These are phyloP conservation scores for Marmota flaviventris DNA, from an alignment of 2,113 vertebrate genomes.

Conservation along the genomic window DNA sequence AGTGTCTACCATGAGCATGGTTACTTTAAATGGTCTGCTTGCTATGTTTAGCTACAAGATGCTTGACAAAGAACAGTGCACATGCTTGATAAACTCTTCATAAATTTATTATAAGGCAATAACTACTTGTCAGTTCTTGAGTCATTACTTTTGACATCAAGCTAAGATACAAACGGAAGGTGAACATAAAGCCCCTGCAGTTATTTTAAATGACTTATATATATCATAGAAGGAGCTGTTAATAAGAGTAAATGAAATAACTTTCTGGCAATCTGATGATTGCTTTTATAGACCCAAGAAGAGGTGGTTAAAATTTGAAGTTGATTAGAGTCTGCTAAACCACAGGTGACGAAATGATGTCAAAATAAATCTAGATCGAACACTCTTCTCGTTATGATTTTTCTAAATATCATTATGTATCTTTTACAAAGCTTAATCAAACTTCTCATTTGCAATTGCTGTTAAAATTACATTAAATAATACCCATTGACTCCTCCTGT, in stretches of 20 bases:
- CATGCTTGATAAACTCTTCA: conserved; percentile 73
- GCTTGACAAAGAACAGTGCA: conserved; percentile 78
- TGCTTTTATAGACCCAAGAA: conserved; percentile 66
- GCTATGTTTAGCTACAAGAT: conserved; percentile 78
- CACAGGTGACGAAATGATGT: conserved; percentile 46
- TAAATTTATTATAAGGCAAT: conserved; percentile 83
- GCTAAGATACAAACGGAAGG: conserved; percentile 74
- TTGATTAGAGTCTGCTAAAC: conserved; percentile 60
- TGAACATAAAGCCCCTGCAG: conserved; percentile 70
- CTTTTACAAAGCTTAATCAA: conserved; percentile 48
- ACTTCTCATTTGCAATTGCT: conserved; percentile 60
- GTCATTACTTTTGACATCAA: conserved; percentile 76
- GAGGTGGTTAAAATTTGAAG: conserved; percentile 70
- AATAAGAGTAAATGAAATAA: conserved; percentile 77
- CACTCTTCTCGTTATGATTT: conserved; percentile 30
- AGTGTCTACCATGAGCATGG: conserved; percentile 57
- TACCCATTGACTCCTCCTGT: conserved; percentile 21
- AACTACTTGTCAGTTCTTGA: conserved; percentile 78
- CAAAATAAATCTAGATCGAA: conserved; percentile 66
- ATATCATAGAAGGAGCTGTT: conserved; percentile 51
- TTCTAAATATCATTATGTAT: conserved; percentile 38
- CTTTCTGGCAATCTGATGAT: conserved; percentile 52
- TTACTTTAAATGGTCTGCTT: conserved; percentile 78
- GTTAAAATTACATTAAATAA: conserved; percentile 63
- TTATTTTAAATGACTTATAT: conserved; percentile 72